Conservation (phyloP, 1,140 invertebrate genomes). For the Aphelinus atriplicis region DNA sequence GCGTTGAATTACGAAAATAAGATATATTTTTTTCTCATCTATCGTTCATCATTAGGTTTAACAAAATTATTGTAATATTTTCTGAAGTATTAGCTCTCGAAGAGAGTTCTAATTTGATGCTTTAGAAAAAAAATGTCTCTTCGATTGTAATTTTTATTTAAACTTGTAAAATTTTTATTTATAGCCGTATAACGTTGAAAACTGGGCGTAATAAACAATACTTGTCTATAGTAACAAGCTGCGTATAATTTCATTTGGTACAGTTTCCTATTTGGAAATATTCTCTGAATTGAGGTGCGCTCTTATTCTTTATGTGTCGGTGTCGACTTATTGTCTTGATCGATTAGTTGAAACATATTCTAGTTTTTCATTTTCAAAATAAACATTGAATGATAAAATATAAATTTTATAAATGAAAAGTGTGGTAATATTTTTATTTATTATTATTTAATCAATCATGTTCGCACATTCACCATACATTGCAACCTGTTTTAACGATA, state of each 20-base stretch:
- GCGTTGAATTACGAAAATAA: slow-evolving; percentile 22
- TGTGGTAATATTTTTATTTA: slow-evolving; percentile 49
- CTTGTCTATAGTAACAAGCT: slow-evolving; percentile 41
- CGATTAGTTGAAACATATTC: no score
- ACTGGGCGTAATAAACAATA: slow-evolving; percentile 59
- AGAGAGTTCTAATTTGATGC: slow-evolving; percentile 45
- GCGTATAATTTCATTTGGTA: slow-evolving; percentile 7
- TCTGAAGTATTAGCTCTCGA: slow-evolving; percentile 54
- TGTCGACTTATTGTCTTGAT: no score
- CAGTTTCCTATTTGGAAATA: no score
- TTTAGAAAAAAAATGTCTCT: slow-evolving; percentile 41
- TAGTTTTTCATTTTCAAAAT: no score
- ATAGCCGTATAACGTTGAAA: slow-evolving; percentile 52
- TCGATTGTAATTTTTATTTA: slow-evolving; percentile 57
- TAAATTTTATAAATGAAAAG: slow-evolving; percentile 32
- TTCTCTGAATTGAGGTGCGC: no score
- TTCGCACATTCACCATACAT: slow-evolving; percentile 44
- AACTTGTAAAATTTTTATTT: slow-evolving; percentile 57
- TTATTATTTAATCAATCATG: slow-evolving; percentile 37
- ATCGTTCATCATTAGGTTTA: slow-evolving; percentile 30
- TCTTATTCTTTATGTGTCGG: no score
- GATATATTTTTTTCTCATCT: slow-evolving; percentile 17
- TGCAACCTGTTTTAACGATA: slow-evolving; percentile 28
- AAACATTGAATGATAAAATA: no score
- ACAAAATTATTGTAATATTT: slow-evolving; percentile 49